Evolutionary conservation across 2,113 vertebrate genomes (phyloP).

Genomic region (Alethe castanea): DNA sequence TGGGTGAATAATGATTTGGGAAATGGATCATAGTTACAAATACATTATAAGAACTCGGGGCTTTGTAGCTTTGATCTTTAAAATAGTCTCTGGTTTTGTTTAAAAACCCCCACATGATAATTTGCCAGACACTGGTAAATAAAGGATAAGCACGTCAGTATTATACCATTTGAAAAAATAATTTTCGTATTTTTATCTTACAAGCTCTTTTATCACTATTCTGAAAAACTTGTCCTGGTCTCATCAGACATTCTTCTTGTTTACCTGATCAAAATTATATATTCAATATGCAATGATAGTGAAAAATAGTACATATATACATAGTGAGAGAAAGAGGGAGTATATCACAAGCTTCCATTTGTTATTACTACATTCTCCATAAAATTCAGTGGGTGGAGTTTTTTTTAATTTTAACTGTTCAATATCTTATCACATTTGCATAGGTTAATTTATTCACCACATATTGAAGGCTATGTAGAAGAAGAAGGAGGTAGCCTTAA

Average conservation of each 20-base stretch:
- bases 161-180: neutral
- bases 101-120: accelerated
- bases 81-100: neutral
- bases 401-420: neutral
- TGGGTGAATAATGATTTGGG: neutral
- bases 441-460: neutral
- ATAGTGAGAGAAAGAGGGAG: too few relatives aligned
- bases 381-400: neutral
- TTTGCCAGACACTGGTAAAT: neutral
- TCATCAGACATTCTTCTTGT: neutral
- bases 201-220: neutral
- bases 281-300: neutral
- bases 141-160: neutral
- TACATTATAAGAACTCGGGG: neutral
- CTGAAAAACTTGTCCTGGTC: neutral
- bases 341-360: neutral
- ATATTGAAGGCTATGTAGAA: neutral
- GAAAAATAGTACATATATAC: neutral
- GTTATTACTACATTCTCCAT: neutral
- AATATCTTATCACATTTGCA: neutral
- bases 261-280: neutral
- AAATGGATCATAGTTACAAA: neutral
- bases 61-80: neutral
- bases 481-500: neutral
- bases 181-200: neutral